Evolutionary conservation across 2,113 vertebrate genomes (phyloP).

Genomic region (Dermatemys mawii): DNA sequence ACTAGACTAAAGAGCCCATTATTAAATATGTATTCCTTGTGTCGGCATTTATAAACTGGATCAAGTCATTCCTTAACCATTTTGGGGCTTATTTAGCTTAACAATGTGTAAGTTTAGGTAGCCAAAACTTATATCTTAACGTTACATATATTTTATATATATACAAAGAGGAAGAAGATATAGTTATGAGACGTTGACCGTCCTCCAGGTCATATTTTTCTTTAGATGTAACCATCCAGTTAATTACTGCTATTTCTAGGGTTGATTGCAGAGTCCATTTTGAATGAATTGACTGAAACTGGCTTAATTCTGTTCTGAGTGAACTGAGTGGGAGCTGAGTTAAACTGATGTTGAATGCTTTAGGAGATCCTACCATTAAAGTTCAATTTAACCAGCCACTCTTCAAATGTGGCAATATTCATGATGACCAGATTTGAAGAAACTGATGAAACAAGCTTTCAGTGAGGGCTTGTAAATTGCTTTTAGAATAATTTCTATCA

Average conservation of each 20-base stretch:
- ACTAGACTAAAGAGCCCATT: not conserved
- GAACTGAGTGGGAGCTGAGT: not conserved
- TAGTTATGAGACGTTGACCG: not conserved
- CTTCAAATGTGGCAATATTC: not conserved
- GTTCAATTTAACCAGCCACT: not conserved
- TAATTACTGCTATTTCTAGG: not conserved
- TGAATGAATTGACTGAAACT: not conserved
- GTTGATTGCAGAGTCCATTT: not conserved
- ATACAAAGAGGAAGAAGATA: too few relatives aligned
- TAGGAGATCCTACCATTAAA: not conserved
- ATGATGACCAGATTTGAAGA: not conserved
- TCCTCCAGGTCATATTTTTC: not conserved
- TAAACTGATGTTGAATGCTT: not conserved
- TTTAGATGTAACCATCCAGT: too few relatives aligned
- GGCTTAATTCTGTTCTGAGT: not conserved
- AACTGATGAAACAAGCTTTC: not conserved
- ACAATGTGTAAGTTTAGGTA: not conserved
- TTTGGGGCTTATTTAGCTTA: not conserved
- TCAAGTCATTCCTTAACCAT: not conserved
- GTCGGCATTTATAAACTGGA: not conserved
- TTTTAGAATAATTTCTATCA: not conserved
- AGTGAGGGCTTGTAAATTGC: rapidly evolving
- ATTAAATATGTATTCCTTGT: not conserved
- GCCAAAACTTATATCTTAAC: not conserved
- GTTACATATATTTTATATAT: not conserved